Base-by-base conservation (phyloP, 2,113 vertebrate genomes). In the Oncorhynchus kisutch region DNA sequence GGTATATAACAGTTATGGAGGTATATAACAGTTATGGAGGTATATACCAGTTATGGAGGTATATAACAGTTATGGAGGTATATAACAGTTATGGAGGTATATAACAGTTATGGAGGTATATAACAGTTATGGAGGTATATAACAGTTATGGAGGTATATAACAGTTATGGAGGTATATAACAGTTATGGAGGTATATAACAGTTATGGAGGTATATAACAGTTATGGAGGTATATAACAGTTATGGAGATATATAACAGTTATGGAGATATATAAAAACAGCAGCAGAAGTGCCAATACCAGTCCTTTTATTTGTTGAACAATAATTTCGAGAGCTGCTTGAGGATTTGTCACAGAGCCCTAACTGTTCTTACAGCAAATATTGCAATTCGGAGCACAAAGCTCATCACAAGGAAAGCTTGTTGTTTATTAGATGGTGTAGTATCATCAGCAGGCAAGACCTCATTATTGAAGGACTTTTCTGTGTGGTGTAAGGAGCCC, bases 401-500 rank as follows among this genome's bases (percentile, higher is more conserved):
- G 27, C 65, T 67, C 22, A 31, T 67, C 25, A 67, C 65, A 67
- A 29, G 24, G 29, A 18, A 18, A 34, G 3, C 31, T 67, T 67
- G 27, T 66, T 66, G 13, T 57, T 66, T 12, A 34, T 34, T 39
- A 14, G 67, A 68, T 34, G 20, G 16, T 31, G 12, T 31, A 68
- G 39, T n/a, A 25, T 7, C 34, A 20, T 70, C 18, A 49, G 68
- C 1, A 69, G 67, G 22, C 8, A 2, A 13, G 34, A 24, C 25
- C 51, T 59, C 25, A 39, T 75, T 51, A 64, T 18, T 64, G 13
- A 25, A 67, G 68, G 45, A 49, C 2, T 7, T 64, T 31, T 49
- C 39, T 57, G 27, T 76, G 78, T 71, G 71, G 31, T 2, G 39
- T 20, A 6, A 70, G 18, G 69, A 74, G 70, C 57, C 51, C 59